phyloP scores from a whole-genome alignment of 2,888 invertebrate genomes.

The Gibbula magus region DNA sequence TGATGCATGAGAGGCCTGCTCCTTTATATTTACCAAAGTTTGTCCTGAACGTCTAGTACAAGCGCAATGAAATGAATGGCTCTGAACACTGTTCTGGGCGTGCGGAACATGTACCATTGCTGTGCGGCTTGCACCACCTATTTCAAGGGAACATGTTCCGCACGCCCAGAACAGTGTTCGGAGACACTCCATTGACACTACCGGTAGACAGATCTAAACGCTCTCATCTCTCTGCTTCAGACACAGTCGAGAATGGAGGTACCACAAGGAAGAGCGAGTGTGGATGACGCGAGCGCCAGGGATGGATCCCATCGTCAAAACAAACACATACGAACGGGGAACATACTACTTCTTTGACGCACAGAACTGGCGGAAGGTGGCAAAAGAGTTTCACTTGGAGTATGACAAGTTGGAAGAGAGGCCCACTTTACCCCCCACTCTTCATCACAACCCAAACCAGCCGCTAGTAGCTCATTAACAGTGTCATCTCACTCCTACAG shows the following conservation, averaged over 20 bases:
- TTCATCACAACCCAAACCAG: constrained; percentile 61
- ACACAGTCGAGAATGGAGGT: constrained; percentile 99
- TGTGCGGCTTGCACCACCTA: too few species aligned
- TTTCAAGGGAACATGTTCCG: too few species aligned
- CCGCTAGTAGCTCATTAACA: constrained; percentile 31
- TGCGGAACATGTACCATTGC: too few species aligned
- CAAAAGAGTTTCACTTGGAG: constrained; percentile 98
- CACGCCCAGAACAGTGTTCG: too few species aligned
- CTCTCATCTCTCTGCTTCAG: constrained; percentile 77
- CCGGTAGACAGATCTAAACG: too few species aligned
- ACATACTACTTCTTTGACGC: constrained; percentile 99
- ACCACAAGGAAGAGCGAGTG: constrained; percentile 98
- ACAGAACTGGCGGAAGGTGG: constrained; percentile 98
- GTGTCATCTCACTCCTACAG: not conserved
- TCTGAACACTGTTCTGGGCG: too few species aligned
- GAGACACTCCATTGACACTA: too few species aligned
- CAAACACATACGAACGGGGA: constrained; percentile 96
- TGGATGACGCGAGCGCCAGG: constrained; percentile 99
- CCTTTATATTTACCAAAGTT: too few species aligned
- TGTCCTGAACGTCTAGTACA: too few species aligned
- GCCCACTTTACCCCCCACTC: constrained; percentile 78
- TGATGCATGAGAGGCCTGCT: too few species aligned
- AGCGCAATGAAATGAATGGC: too few species aligned
- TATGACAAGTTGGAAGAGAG: constrained; percentile 98
- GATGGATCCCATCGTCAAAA: constrained; percentile 94